These are phyloP conservation scores for Holotrichia oblita DNA, from an alignment of 1,140 invertebrate species.

Conservation along the genomic window DNA sequence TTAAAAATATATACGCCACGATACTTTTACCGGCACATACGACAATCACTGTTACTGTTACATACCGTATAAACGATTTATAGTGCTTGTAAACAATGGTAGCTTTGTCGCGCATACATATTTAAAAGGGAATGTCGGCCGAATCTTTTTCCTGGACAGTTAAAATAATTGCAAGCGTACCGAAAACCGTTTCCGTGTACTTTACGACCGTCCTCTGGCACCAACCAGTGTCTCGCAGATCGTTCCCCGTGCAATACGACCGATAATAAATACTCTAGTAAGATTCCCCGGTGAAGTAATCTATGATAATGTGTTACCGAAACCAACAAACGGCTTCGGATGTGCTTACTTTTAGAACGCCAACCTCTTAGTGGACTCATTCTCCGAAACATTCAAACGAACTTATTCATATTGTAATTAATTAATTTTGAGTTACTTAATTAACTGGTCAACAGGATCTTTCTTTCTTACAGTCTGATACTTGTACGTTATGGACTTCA, in stretches of 20 bases:
- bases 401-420: no score
- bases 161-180: conserved; percentile 19
- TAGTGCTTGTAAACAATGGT: conserved; percentile 10
- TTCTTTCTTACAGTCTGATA: no score
- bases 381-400: no score
- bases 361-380: no score
- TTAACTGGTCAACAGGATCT: no score
- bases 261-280: conserved; percentile 29
- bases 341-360: neutral
- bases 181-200: neutral
- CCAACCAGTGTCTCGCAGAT: conserved; percentile 3
- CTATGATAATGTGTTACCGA: conserved; percentile 18
- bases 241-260: conserved; percentile 24
- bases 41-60: neutral
- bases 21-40: neutral
- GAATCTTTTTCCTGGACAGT: conserved; percentile 9
- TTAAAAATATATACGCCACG: no score
- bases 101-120: conserved; percentile 15
- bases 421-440: no score
- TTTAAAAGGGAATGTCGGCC: conserved; percentile 21
- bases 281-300: conserved; percentile 18
- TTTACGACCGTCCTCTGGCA: conserved; percentile 1
- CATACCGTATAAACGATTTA: conserved; percentile 19
- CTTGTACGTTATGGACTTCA: no score
- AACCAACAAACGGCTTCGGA: neutral